phyloP scores from a whole-genome alignment of 2,113 vertebrate species.

The Arothron firmamentum region DNA sequence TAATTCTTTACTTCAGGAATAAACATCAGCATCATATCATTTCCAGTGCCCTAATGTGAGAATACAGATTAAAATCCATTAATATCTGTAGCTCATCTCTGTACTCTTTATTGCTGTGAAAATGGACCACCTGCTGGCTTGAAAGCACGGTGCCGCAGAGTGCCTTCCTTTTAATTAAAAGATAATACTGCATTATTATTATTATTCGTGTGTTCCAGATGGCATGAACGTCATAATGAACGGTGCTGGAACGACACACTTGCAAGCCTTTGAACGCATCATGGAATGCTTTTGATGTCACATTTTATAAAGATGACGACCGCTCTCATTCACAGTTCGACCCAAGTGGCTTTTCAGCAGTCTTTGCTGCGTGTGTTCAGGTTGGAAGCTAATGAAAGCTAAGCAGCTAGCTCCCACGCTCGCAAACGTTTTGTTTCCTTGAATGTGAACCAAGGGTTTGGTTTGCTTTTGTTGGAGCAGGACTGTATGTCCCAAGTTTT shows the following conservation, averaged over 20 bases:
- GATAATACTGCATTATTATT: constrained; percentile 61
- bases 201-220: constrained; percentile 44
- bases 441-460: no score
- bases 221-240: constrained; percentile 22
- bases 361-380: constrained; percentile 2
- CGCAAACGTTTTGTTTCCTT: no score
- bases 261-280: constrained; percentile 7
- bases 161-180: constrained; percentile 54
- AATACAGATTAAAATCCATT: neutral
- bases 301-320: constrained; percentile 41
- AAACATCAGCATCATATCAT: no score
- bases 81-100: neutral
- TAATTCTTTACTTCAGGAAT: no score
- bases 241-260: constrained; percentile 8
- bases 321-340: constrained; percentile 27
- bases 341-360: constrained; percentile 30
- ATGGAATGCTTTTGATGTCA: constrained; percentile 42
- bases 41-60: neutral
- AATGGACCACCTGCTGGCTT: constrained; percentile 49
- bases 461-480: neutral
- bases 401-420: no score
- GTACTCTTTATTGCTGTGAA: constrained; percentile 8
- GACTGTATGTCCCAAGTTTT: no score
- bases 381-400: neutral
- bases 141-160: constrained; percentile 29